These are phyloP conservation scores for Cottus gobio DNA, from an alignment of 2,113 vertebrate species.

Conservation along the genomic window DNA sequence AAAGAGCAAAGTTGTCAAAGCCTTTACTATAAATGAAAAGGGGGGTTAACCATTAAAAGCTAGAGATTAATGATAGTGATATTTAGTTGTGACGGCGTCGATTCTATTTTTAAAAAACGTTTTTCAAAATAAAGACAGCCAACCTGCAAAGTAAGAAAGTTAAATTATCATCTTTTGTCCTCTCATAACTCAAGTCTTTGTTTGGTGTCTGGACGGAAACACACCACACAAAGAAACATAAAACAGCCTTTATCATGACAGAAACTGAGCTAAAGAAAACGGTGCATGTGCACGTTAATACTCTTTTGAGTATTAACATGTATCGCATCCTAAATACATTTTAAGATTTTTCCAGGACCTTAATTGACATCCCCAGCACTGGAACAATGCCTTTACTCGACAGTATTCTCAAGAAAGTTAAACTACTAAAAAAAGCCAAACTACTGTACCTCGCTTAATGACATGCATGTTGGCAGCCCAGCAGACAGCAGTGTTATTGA, in stretches of 20 bases:
- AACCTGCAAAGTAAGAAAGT: not conserved
- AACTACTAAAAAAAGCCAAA: not conserved
- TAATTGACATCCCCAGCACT: not conserved
- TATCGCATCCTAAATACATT: not conserved
- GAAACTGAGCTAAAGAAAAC: not conserved
- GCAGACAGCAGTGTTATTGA: not conserved
- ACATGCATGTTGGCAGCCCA: slow-evolving; percentile 87
- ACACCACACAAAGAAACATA: not conserved
- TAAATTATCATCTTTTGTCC: not conserved
- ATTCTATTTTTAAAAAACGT: not conserved
- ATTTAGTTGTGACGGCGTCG: not conserved
- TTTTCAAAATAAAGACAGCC: not conserved
- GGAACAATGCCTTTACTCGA: not conserved
- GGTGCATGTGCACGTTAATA: too few species aligned
- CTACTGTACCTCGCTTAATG: slow-evolving; percentile 89
- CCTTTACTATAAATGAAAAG: not conserved
- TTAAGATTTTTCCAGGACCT: not conserved
- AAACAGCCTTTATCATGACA: not conserved
- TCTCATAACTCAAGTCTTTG: slow-evolving; percentile 32
- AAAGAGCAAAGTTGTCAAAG: not conserved
- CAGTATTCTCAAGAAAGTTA: not conserved
- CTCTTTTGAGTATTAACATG: not conserved
- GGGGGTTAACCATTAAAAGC: not conserved
- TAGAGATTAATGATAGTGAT: not conserved
- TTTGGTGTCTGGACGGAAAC: slow-evolving; percentile 24